Evolutionary conservation across 2,113 vertebrate species (phyloP).

Genomic region (Gulo gulo): DNA sequence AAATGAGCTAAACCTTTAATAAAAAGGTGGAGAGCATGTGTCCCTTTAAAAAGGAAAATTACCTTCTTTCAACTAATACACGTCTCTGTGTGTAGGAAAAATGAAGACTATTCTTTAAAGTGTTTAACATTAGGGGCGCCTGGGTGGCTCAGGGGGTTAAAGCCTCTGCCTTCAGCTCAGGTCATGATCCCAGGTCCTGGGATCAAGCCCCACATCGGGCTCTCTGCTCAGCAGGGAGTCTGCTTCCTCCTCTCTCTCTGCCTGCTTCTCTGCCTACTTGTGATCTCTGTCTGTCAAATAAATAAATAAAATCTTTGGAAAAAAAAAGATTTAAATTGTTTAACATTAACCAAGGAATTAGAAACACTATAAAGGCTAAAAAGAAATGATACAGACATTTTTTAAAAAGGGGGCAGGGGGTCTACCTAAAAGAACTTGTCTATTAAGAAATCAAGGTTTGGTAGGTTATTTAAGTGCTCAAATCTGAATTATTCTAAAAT

Average conservation of each 20-base stretch:
- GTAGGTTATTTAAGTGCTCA: neutral
- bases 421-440: neutral
- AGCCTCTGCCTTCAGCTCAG: too few species aligned
- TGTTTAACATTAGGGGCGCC: neutral
- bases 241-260: too few species aligned
- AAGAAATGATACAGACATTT: conserved; percentile 23
- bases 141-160: too few species aligned
- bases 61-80: neutral
- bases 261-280: too few species aligned
- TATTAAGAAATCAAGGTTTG: conserved; percentile 14
- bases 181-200: too few species aligned
- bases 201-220: too few species aligned
- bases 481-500: conserved; percentile 49
- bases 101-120: neutral
- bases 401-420: neutral
- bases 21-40: neutral
- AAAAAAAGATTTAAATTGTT: neutral
- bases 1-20: neutral
- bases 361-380: neutral
- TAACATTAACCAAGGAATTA: conserved; percentile 32
- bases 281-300: too few species aligned
- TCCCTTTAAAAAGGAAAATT: neutral
- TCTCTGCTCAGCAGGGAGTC: too few species aligned
- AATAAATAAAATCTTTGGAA: too few species aligned
- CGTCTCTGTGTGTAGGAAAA: neutral